phyloP scores from a whole-genome alignment of 2,888 invertebrate species.

The Camptogramma bilineatum region DNA sequence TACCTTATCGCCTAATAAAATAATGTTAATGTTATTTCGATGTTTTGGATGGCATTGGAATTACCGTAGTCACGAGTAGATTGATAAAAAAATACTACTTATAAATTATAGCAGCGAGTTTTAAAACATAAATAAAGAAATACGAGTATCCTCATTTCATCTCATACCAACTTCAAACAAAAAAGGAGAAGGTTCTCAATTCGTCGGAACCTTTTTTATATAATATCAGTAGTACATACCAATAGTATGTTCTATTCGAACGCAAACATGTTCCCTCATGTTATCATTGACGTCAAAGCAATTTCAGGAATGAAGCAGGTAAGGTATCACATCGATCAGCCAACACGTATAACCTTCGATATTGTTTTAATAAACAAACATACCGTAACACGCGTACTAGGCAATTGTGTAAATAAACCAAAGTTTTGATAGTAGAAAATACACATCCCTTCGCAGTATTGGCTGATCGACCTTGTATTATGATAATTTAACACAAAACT shows the following conservation, averaged over 20 bases:
- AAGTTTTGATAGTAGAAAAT: constrained; percentile 34
- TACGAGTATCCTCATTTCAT: not conserved
- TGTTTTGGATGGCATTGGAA: too few species aligned
- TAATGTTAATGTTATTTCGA: too few species aligned
- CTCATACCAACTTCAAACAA: too few species aligned
- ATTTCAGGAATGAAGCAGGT: constrained; percentile 19
- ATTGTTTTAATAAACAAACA: constrained; percentile 21
- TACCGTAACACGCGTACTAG: constrained; percentile 24
- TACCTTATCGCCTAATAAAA: too few species aligned
- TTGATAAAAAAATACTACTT: too few species aligned
- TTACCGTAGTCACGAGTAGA: too few species aligned
- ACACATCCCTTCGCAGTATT: constrained; percentile 42
- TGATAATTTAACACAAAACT: not conserved
- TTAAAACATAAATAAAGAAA: too few species aligned
- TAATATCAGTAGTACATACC: not conserved
- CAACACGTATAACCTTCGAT: constrained; percentile 15
- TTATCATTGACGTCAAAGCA: constrained; percentile 20
- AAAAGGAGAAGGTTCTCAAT: too few species aligned
- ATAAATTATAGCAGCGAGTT: too few species aligned
- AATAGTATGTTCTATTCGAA: not conserved
- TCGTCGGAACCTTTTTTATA: too few species aligned
- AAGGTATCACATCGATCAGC: constrained; percentile 9
- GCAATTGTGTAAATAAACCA: constrained; percentile 33
- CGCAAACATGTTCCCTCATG: constrained; percentile 1
- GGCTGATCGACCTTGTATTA: constrained; percentile 36